Evolutionary conservation across 1,140 invertebrate species (phyloP), one percentile per base, ranked within the genome.

Genomic region (Lucilia cuprina): DNA sequence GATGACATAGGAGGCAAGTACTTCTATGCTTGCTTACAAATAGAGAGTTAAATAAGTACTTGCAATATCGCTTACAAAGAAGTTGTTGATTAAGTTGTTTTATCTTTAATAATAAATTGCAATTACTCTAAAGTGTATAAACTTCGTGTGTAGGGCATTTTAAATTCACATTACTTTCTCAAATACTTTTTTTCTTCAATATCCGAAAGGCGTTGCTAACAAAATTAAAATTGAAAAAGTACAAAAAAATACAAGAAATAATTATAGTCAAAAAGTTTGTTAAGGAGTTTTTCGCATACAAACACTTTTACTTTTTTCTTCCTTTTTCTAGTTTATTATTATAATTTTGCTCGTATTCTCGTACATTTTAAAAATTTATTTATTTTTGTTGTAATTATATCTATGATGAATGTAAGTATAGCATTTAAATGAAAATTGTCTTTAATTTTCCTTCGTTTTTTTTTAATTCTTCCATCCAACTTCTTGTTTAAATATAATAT

Each of bases 371-470:
- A 21, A 70, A 60, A 60, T 60, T 60, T 60, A 60, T 60, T 60
- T 60, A 60, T 60, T 60, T 60, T 70, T 70, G 5, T 70, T 70
- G n/a, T 50, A 80, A 80, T 80, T 80, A 80, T 50, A 80, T 9
- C 21, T 50, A 49, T 80, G 77, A 80, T 80, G 77, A 21, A 80
- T 80, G 41, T 80, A 80, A 80, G 47, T 80, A 80, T 80, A 49
- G 77, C 77, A 80, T 80, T 80, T 80, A 80, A 80, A 80, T 80
- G 77, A 25, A 80, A 80, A 80, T 80, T 80, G 41, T 80, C 77
- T 80, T 80, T 49, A 80, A 80, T 80, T 80, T 80, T 80, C 77
- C 41, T 49, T 70, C 10, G 14, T n/a, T 70, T 70, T 70, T 10
- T 70, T 25, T 25, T 0, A 21, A 7, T 49, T 80, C 50, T 49